Conservation (phyloP, 2,113 vertebrate species). For the Guaruba guarouba region DNA sequence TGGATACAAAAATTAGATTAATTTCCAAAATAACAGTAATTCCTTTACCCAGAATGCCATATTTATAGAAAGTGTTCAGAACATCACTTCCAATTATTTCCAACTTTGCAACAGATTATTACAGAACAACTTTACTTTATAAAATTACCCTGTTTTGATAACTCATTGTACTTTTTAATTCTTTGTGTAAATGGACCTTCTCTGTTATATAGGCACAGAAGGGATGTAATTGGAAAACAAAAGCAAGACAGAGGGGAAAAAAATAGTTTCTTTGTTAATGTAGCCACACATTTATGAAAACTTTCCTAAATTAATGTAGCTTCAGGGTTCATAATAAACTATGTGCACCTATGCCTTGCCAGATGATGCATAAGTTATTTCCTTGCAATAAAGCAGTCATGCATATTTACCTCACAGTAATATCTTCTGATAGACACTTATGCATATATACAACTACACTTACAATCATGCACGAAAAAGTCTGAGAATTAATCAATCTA, state of each 20-base stretch:
- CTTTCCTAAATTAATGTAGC: slow-evolving; percentile 28
- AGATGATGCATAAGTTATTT: slow-evolving; percentile 44
- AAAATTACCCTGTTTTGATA: slow-evolving; percentile 42
- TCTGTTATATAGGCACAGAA: neutral
- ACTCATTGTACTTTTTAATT: slow-evolving; percentile 33
- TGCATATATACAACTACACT: neutral
- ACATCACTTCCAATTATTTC: slow-evolving; percentile 40
- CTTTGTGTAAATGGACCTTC: neutral
- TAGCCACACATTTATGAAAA: slow-evolving; percentile 6
- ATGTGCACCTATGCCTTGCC: neutral
- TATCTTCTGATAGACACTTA: slow-evolving; percentile 2
- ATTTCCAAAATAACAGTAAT: slow-evolving; percentile 63
- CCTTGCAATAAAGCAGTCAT: slow-evolving; percentile 39
- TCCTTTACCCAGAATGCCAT: slow-evolving; percentile 32
- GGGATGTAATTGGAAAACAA: slow-evolving; percentile 21
- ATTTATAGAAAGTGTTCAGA: slow-evolving; percentile 50
- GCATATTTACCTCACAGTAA: neutral
- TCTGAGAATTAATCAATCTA: neutral
- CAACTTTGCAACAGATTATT: slow-evolving; percentile 43
- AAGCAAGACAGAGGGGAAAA: neutral
- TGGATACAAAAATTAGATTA: slow-evolving; percentile 61
- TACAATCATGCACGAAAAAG: neutral
- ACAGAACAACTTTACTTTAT: slow-evolving; percentile 53
- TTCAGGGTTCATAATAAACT: slow-evolving; percentile 33
- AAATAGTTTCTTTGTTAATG: neutral